Base-by-base conservation (phyloP, 2,888 invertebrate species). In the Plebejus argus region DNA sequence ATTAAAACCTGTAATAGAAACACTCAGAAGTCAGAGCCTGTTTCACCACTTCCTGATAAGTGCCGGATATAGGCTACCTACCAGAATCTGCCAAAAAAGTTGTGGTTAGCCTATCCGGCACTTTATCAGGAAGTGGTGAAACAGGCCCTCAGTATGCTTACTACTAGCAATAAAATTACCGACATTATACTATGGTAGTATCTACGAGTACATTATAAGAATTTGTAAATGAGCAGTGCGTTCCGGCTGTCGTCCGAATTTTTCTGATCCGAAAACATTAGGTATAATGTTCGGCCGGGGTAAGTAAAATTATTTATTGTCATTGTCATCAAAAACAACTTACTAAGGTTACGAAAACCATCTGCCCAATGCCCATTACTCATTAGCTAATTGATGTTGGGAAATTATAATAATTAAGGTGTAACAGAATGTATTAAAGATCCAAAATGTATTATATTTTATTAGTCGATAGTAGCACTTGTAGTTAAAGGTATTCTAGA, bases 371-470 rank as follows among this genome's bases (percentile, higher is more conserved):
- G 28, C 28, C 28, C 28, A 28, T 28, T 28, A 28, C 28, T 28
- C 28, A 28, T 66, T 66, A 66, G 66, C 33, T 66, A 66, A 66
- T 66, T 66, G 66, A 66, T 66, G 28, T 66, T 66, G 66, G 28
- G 66, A 33, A 66, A 66, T 33, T 10, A 66, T 18, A 33, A 33
- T 28, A 66, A 66, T 66, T 66, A 66, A 66, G 66, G 66, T 66
- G 28, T 33, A 18, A 28, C 66, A 66, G 18, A 66, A 33, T 66
- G 66, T 66, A 66, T 66, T 33, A 66, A 66, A 66, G 66, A 28
- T 66, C 66, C 66, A 66, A 28, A 66, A 66, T 18, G 1, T 66
- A 18, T 33, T 10, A 6, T 15, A 12, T 2, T 6, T 77, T 72
- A 18, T 66, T 66, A 66, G 28, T 66, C 6, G 28, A 33, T 1